Base-by-base conservation (phyloP, 2,113 vertebrate genomes). In the Anarhynchus alexandrinus region DNA sequence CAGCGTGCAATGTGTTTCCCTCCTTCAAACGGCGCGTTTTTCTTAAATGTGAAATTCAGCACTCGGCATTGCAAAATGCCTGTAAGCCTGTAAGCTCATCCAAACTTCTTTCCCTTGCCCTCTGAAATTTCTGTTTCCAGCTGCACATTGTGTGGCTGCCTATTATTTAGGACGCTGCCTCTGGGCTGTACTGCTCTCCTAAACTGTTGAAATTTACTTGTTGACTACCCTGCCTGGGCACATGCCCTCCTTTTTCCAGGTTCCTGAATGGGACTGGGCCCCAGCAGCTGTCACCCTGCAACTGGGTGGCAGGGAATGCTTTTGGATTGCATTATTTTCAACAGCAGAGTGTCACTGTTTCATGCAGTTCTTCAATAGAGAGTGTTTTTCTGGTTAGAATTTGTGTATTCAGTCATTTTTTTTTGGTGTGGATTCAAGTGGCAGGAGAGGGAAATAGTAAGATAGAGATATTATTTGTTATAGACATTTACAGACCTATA, bases 1-100 rank as follows among this genome's bases (percentile, higher is more conserved):
- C 71, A 49, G 32, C 1, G 1, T 30, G 27, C 14, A 29, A 2
- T 6, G 1, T 2, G 17, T 62, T 86, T 69, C 13, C 21, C 18
- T 61, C 34, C 87, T 94, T 72, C 62, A 34, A 72, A 45, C 16
- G 64, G 4, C 12, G 14, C 1, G 1, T 82, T 93, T 77, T 61
- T 57, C 61, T 86, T 80, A 45, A 69, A 77, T 32, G 5, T 32
- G 34, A 72, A 72, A 69, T 69, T 80, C 49, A 38, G 10, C 27
- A 43, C 17, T 82, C 2, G 1, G 8, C 72, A 30, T n/a, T 71
- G 42, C 34, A 90, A 79, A 85, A 26, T 3, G 5, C 8, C 45
- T 40, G 12, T 58, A 72, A 61, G 5, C 8, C 45, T 40, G 12
- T 58, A 72, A 61, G 23, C 5, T 49, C 45, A 29, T 70, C n/a